These are phyloP conservation scores for Pollenia griseotomentosa DNA, from an alignment of 2,888 invertebrate genomes.

Conservation along the genomic window DNA sequence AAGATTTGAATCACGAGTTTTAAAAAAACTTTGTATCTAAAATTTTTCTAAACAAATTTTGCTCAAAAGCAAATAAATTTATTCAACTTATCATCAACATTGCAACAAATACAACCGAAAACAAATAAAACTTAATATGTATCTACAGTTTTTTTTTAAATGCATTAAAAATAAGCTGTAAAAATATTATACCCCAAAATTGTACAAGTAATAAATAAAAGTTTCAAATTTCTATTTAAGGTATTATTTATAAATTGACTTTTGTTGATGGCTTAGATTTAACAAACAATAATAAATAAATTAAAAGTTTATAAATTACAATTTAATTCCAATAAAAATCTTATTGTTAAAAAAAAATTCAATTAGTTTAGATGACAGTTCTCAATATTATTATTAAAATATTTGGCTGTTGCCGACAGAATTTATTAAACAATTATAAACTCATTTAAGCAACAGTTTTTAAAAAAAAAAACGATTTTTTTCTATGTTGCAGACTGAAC, in stretches of 20 bases:
- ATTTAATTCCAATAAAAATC: constrained; percentile 17
- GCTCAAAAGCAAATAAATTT: background rate
- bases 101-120: constrained; percentile 4
- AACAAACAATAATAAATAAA: constrained; percentile 8
- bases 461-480: constrained; percentile 1
- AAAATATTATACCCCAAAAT: background rate
- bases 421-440: constrained; percentile 53
- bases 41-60: constrained; percentile 13
- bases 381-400: constrained; percentile 18
- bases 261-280: background rate
- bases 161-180: constrained; percentile 20
- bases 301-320: constrained; percentile 19
- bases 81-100: constrained; percentile 33
- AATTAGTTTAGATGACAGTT: constrained; percentile 40
- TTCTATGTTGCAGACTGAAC: constrained; percentile 91
- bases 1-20: constrained; percentile 62
- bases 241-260: constrained; percentile 50
- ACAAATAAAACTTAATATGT: constrained; percentile 37
- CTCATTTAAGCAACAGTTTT: constrained; percentile 6
- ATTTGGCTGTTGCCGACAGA: background rate
- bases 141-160: constrained; percentile 1
- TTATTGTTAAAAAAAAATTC: constrained; percentile 36
- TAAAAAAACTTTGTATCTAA: constrained; percentile 14
- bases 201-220: background rate
- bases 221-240: constrained; percentile 39